phyloP scores from a whole-genome alignment of 2,797 vertebrate species.

The Bucorvus abyssinicus region DNA sequence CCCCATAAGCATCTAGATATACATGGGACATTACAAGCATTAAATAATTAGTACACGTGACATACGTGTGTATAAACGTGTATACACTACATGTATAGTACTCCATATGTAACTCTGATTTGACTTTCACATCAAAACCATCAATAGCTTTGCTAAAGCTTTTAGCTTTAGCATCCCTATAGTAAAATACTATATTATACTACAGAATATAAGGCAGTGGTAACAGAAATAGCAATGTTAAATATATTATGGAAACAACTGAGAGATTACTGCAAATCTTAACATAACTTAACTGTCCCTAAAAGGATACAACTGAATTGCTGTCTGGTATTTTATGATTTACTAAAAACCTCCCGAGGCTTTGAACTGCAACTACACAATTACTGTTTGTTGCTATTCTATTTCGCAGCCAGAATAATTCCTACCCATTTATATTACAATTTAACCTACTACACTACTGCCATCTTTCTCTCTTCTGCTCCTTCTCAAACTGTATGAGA shows the following conservation, averaged over 20 bases:
- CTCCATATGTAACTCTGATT: background rate
- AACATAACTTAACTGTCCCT: background rate
- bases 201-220: background rate
- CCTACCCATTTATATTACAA: background rate
- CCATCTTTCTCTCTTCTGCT: background rate
- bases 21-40: background rate
- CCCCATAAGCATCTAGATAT: background rate
- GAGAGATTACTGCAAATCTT: background rate
- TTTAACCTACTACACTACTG: background rate
- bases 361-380: background rate
- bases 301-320: background rate
- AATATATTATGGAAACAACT: background rate
- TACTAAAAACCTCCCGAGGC: background rate
- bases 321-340: background rate
- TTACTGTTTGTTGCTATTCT: background rate
- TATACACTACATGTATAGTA: background rate
- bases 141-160: background rate
- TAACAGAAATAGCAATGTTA: background rate
- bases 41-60: background rate
- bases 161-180: background rate
- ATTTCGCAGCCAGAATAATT: background rate
- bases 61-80: accelerated
- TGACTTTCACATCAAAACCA: background rate
- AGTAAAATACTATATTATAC: background rate
- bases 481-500: background rate